Conservation (phyloP, 2,113 vertebrate genomes). For the Podarcis cretensis region DNA sequence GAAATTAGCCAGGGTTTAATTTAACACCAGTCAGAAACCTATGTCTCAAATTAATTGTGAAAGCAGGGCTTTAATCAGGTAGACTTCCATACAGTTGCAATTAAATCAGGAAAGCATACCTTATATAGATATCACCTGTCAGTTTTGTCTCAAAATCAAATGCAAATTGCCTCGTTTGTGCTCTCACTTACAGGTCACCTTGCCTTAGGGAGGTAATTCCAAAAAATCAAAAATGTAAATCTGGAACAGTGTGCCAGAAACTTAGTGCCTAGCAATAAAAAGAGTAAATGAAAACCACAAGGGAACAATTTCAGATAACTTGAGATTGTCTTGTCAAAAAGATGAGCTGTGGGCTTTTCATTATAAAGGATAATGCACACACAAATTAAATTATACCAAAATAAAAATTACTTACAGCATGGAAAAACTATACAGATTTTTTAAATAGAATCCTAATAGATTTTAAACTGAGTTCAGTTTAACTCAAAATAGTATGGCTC, state of each 20-base stretch:
- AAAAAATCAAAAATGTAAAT: not conserved
- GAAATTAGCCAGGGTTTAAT: constrained; percentile 61
- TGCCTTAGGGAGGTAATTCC: not conserved
- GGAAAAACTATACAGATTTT: not conserved
- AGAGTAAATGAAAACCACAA: not conserved
- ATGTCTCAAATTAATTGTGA: constrained; percentile 55
- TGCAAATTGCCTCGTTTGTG: constrained; percentile 24
- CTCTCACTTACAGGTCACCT: constrained; percentile 9
- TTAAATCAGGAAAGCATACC: constrained; percentile 14
- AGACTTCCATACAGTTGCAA: constrained; percentile 25
- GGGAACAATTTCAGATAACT: not conserved
- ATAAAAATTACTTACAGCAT: not conserved
- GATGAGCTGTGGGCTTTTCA: not conserved
- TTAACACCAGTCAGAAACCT: constrained; percentile 60
- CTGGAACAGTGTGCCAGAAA: not conserved
- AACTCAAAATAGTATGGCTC: not conserved
- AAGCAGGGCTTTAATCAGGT: constrained; percentile 31
- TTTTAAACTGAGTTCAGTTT: not conserved
- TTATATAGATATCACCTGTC: constrained; percentile 31
- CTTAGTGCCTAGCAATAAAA: not conserved
- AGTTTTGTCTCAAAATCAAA: constrained; percentile 50
- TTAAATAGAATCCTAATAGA: not conserved
- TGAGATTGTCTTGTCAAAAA: not conserved
- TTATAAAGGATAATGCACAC: not conserved
- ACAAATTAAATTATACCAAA: not conserved